Conservation (phyloP, 2,888 invertebrate species). For the Eupithecia abbreviata region DNA sequence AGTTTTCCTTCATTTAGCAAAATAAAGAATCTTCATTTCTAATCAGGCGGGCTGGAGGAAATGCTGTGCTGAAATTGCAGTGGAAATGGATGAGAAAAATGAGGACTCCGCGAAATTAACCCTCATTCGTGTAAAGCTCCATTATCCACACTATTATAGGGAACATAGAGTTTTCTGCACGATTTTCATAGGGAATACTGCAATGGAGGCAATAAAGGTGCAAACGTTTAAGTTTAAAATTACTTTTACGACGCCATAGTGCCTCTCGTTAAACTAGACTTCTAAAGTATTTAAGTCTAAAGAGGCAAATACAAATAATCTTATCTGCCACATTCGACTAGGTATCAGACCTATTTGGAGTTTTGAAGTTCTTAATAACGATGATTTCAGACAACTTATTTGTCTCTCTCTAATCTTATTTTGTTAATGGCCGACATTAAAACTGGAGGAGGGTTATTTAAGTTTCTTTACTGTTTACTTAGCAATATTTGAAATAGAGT, state of each 20-base stretch:
- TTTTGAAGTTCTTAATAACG: neutral
- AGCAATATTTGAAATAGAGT: neutral
- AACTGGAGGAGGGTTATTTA: neutral
- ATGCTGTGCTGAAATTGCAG: neutral
- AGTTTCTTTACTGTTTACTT: neutral
- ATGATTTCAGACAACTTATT: neutral
- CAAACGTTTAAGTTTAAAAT: neutral
- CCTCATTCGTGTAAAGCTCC: neutral
- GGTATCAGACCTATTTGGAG: neutral
- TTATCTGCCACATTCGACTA: neutral
- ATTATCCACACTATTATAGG: neutral
- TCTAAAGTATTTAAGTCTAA: neutral
- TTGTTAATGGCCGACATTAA: neutral
- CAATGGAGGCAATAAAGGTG: neutral
- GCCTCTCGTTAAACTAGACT: neutral
- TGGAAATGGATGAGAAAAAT: neutral
- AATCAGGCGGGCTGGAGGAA: constrained; percentile 12
- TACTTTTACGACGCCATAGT: neutral
- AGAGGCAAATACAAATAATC: neutral
- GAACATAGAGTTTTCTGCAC: neutral
- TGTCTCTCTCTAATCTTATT: neutral
- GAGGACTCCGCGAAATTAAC: neutral
- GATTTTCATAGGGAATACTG: constrained; percentile 2
- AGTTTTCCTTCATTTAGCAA: constrained; percentile 14
- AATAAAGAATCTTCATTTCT: constrained; percentile 16